phyloP scores from a whole-genome alignment of 2,797 vertebrate genomes.

The Amazonetta brasiliensis region DNA sequence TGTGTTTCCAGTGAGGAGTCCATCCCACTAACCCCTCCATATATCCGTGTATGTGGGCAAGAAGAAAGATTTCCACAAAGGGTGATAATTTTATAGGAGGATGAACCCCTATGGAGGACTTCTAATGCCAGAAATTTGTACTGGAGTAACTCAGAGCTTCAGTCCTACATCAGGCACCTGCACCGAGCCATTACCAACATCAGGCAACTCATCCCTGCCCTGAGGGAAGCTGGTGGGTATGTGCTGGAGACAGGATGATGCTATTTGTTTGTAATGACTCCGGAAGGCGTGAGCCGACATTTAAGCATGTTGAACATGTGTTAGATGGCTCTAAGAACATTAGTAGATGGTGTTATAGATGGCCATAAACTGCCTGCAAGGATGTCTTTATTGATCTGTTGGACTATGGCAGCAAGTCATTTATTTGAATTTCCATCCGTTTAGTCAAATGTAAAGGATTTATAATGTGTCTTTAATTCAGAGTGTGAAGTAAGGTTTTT shows the following conservation, averaged over 20 bases:
- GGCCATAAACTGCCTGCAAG: conserved; percentile 57
- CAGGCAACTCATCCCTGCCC: neutral
- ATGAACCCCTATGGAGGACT: neutral
- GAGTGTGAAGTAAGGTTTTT: conserved; percentile 1
- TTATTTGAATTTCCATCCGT: neutral
- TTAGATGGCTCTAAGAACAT: conserved; percentile 54
- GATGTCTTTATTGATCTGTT: conserved; percentile 64
- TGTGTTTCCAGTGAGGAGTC: neutral
- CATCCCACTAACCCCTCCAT: neutral
- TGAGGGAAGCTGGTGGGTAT: neutral
- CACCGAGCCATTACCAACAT: neutral
- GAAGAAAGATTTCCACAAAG: neutral
- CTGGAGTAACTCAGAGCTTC: neutral
- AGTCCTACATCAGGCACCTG: neutral
- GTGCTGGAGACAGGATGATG: neutral
- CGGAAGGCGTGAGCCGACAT: conserved; percentile 4
- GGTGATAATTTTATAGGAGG: neutral
- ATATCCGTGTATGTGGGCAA: rapidly evolving
- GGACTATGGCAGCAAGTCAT: conserved; percentile 11
- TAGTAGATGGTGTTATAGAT: conserved; percentile 36
- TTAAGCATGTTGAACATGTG: conserved; percentile 49
- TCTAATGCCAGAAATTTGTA: neutral
- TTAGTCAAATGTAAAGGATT: conserved; percentile 34
- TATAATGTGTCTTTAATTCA: conserved; percentile 25
- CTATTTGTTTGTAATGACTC: conserved; percentile 45